These are phyloP conservation scores for Liolophura sinensis DNA, from an alignment of 1,140 invertebrate genomes.

Conservation along the genomic window DNA sequence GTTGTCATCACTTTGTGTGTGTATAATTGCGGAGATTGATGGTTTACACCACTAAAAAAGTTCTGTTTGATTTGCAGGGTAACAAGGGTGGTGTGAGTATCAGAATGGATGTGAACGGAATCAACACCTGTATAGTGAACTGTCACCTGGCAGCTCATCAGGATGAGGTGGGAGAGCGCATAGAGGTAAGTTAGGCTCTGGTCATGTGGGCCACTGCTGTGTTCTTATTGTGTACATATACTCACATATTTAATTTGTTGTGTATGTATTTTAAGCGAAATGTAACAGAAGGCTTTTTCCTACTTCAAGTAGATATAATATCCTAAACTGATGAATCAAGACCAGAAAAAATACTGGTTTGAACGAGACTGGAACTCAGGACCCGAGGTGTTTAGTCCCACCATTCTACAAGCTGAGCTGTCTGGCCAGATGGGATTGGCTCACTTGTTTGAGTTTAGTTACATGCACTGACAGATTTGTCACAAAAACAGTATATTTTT, in stretches of 20 bases:
- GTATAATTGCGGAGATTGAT: neutral
- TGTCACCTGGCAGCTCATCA: slow-evolving; percentile 88
- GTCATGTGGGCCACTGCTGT: neutral
- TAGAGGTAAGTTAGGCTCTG: slow-evolving; percentile 60
- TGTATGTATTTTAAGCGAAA: too few relatives aligned
- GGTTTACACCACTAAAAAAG: slow-evolving; percentile 9
- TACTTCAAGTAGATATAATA: too few relatives aligned
- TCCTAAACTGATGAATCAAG: too few relatives aligned
- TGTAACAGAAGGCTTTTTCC: too few relatives aligned
- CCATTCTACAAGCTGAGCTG: too few relatives aligned
- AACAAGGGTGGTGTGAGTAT: slow-evolving; percentile 93
- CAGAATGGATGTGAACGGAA: slow-evolving; percentile 81
- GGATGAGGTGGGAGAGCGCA: slow-evolving; percentile 74
- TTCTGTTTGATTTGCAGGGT: slow-evolving; percentile 68
- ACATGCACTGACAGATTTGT: too few relatives aligned
- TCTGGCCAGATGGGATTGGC: too few relatives aligned
- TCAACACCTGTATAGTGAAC: slow-evolving; percentile 85
- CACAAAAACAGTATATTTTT: too few relatives aligned
- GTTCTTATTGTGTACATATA: slow-evolving; percentile 75
- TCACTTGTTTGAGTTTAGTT: too few relatives aligned
- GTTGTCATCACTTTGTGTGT: neutral
- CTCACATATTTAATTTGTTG: slow-evolving; percentile 61
- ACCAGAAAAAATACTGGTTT: too few relatives aligned
- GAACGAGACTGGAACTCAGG: too few relatives aligned
- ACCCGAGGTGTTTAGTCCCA: too few relatives aligned